Conservation (phyloP, 1,140 invertebrate genomes). For the Drosophila nebulosa region DNA sequence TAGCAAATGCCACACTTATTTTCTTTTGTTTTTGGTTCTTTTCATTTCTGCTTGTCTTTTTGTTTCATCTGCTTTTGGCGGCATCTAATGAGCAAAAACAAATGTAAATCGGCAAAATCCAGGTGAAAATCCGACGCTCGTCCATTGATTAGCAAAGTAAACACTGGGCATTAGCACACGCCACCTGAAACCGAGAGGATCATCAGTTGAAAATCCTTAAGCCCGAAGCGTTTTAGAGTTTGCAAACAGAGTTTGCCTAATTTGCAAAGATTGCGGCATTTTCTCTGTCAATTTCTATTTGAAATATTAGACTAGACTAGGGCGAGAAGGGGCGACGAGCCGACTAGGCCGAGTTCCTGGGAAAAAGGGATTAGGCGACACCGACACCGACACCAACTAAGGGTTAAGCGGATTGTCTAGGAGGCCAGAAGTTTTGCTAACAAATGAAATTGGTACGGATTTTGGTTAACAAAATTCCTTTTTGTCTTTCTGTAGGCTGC, state of each 20-base stretch:
- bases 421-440: slow-evolving; percentile 35
- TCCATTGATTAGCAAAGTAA: slow-evolving; percentile 47
- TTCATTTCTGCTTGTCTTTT: background rate
- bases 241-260: slow-evolving; percentile 66
- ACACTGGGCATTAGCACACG: slow-evolving; percentile 42
- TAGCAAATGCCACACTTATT: background rate
- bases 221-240: slow-evolving; percentile 36
- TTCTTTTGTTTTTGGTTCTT: background rate
- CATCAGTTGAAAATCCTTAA: slow-evolving; percentile 31
- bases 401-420: slow-evolving; percentile 62
- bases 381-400: slow-evolving; percentile 28
- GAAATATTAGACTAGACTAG: slow-evolving; percentile 39
- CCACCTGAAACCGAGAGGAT: slow-evolving; percentile 17
- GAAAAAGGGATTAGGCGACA: slow-evolving; percentile 24
- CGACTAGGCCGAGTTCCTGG: too few relatives aligned
- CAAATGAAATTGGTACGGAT: slow-evolving; percentile 58
- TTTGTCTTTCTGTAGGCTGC: too few relatives aligned
- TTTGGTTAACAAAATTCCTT: background rate
- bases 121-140: slow-evolving; percentile 6
- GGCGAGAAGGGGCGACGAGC: too few relatives aligned
- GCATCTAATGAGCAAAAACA: slow-evolving; percentile 38
- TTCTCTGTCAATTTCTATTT: slow-evolving; percentile 24
- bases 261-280: slow-evolving; percentile 58
- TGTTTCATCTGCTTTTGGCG: background rate
- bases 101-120: slow-evolving; percentile 1